Conservation (phyloP, 2,888 invertebrate genomes). For the Drosophila cyrtoloma region DNA sequence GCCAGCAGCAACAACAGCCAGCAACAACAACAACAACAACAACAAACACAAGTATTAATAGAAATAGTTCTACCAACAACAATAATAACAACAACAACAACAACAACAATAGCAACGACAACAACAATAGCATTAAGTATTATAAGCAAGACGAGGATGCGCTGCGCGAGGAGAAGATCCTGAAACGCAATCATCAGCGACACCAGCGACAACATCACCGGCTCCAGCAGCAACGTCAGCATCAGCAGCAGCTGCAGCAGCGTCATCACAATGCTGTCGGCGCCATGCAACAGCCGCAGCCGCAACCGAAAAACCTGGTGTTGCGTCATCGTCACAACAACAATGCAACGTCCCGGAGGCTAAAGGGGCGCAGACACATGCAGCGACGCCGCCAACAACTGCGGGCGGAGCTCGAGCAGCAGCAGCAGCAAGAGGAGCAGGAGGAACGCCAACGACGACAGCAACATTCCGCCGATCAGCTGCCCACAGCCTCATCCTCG, state of each 20-base stretch:
- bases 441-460: slow-evolving; percentile 40
- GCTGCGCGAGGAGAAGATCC: slow-evolving; percentile 55
- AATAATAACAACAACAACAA: slow-evolving; percentile 26
- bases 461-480: slow-evolving; percentile 53
- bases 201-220: slow-evolving; percentile 52
- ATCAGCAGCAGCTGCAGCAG: slow-evolving; percentile 46
- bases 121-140: slow-evolving; percentile 63
- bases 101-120: slow-evolving; percentile 32
- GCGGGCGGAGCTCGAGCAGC: slow-evolving; percentile 44
- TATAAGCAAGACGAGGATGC: slow-evolving; percentile 50
- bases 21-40: slow-evolving; percentile 47
- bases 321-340: slow-evolving; percentile 80
- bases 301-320: slow-evolving; percentile 77
- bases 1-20: slow-evolving; percentile 47
- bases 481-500: slow-evolving; percentile 56
- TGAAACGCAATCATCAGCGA: slow-evolving; percentile 46
- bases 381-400: slow-evolving; percentile 55
- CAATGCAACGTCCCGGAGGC: slow-evolving; percentile 70
- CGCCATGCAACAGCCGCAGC: slow-evolving; percentile 67
- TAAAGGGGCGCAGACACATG: slow-evolving; percentile 45
- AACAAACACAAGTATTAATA: slow-evolving; percentile 71
- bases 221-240: slow-evolving; percentile 36
- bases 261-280: slow-evolving; percentile 42
- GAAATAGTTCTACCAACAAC: slow-evolving; percentile 63
- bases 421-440: background rate